Conservation (phyloP, 2,113 vertebrate genomes). For the Peromyscus polionotus region DNA sequence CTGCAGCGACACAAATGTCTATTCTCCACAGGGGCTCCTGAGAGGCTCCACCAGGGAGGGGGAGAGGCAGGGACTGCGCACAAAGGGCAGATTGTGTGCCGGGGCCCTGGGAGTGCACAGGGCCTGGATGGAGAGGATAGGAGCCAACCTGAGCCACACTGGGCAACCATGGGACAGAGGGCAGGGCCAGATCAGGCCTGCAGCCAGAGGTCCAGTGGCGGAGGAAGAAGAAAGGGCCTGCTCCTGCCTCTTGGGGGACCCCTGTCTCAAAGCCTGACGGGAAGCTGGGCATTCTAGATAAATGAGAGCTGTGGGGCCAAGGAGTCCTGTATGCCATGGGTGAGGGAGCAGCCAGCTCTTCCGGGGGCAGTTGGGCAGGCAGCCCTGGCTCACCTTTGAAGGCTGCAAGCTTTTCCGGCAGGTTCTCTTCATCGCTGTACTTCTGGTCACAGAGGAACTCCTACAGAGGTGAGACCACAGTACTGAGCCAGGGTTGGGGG, state of each 20-base stretch:
- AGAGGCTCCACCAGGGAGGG: neutral
- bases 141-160: slow-evolving; percentile 55
- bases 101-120: slow-evolving; percentile 69
- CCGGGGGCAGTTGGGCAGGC: neutral
- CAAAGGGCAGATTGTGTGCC: slow-evolving; percentile 87
- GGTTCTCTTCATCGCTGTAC: slow-evolving; percentile 95
- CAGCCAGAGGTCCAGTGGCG: neutral
- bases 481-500: neutral
- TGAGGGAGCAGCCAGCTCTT: neutral
- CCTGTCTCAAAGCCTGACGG: neutral
- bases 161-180: slow-evolving; percentile 12
- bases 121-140: slow-evolving; percentile 72
- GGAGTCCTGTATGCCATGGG: neutral
- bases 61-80: slow-evolving; percentile 70
- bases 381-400: slow-evolving; percentile 94
- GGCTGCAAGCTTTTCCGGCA: slow-evolving; percentile 93
- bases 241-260: neutral
- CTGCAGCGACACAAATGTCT: slow-evolving; percentile 71
- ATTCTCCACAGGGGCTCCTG: slow-evolving; percentile 78
- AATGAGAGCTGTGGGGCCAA: neutral
- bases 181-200: slow-evolving; percentile 52
- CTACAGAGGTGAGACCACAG: slow-evolving; percentile 81
- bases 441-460: slow-evolving; percentile 98
- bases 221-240: neutral
- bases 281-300: neutral